These are phyloP conservation scores for Drosophila truncata DNA, from an alignment of 1,140 invertebrate species.

Conservation along the genomic window DNA sequence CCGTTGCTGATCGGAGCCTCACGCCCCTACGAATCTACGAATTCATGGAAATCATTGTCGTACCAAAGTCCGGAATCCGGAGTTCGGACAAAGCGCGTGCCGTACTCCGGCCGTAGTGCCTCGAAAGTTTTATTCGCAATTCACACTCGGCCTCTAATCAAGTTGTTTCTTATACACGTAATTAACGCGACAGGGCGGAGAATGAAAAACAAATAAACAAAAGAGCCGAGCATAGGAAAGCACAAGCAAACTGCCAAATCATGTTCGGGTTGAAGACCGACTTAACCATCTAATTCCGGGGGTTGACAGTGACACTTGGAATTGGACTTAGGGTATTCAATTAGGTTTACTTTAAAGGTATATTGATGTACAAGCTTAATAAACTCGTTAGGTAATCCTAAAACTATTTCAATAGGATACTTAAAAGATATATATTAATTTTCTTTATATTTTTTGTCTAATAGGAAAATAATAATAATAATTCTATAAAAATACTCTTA, in stretches of 20 bases:
- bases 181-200: slow-evolving; percentile 56
- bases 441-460: too few species aligned
- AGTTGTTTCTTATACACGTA: slow-evolving; percentile 71
- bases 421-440: too few species aligned
- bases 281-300: slow-evolving; percentile 1
- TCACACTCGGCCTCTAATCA: slow-evolving; percentile 69
- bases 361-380: too few species aligned
- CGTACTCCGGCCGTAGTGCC: slow-evolving; percentile 29
- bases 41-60: slow-evolving; percentile 49
- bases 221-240: background rate
- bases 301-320: background rate
- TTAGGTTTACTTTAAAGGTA: background rate
- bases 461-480: too few species aligned
- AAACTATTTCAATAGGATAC: too few species aligned
- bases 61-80: slow-evolving; percentile 23
- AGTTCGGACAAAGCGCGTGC: slow-evolving; percentile 66
- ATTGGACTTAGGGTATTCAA: background rate
- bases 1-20: slow-evolving; percentile 16
- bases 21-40: background rate
- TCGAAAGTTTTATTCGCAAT: slow-evolving; percentile 46
- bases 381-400: too few species aligned
- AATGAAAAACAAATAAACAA: slow-evolving; percentile 28
- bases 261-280: slow-evolving; percentile 33
- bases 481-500: too few species aligned
- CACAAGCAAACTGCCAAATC: slow-evolving; percentile 27